Conservation (phyloP, 2,113 vertebrate species). For the Malaclemys terrapin region DNA sequence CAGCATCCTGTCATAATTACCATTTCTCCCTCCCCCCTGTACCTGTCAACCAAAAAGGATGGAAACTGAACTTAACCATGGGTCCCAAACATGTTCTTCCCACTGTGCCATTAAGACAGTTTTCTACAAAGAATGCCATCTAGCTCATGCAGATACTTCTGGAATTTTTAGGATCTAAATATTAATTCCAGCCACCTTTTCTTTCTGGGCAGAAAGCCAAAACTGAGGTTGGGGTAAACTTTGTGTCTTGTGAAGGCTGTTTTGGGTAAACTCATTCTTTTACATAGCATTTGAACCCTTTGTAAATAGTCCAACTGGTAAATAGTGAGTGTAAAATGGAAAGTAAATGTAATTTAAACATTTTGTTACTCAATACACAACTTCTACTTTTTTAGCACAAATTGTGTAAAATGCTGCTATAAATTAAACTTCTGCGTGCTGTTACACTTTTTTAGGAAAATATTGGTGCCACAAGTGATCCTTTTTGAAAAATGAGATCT, state of each 20-base stretch:
- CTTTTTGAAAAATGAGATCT: conserved; percentile 62
- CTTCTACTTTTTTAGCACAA: conserved; percentile 78
- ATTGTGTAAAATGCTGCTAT: conserved; percentile 85
- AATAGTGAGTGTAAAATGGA: conserved; percentile 80
- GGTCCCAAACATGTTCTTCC: conserved; percentile 47
- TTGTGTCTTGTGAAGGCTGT: conserved; percentile 38
- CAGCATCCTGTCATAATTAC: neutral
- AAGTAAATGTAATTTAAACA: conserved; percentile 80
- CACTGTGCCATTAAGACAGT: neutral
- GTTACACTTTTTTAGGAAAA: conserved; percentile 77
- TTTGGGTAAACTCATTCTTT: conserved; percentile 54
- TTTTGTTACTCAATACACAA: conserved; percentile 78
- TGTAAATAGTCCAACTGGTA: conserved; percentile 83
- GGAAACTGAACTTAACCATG: conserved; percentile 5
- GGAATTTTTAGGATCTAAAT: conserved; percentile 45
- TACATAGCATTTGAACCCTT: conserved; percentile 50
- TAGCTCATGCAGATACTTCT: conserved; percentile 17
- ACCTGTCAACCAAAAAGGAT: neutral
- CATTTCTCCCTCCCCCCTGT: neutral
- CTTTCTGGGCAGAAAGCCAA: conserved; percentile 31
- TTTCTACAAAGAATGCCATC: conserved; percentile 17
- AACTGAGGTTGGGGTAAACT: conserved; percentile 54
- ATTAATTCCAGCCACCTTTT: conserved; percentile 12
- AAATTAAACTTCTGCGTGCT: conserved; percentile 79
- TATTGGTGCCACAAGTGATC: conserved; percentile 75